Evolutionary conservation across 2,797 vertebrate species (phyloP), one percentile per base, ranked within the genome.

Genomic region (Rhynchotus rufescens): DNA sequence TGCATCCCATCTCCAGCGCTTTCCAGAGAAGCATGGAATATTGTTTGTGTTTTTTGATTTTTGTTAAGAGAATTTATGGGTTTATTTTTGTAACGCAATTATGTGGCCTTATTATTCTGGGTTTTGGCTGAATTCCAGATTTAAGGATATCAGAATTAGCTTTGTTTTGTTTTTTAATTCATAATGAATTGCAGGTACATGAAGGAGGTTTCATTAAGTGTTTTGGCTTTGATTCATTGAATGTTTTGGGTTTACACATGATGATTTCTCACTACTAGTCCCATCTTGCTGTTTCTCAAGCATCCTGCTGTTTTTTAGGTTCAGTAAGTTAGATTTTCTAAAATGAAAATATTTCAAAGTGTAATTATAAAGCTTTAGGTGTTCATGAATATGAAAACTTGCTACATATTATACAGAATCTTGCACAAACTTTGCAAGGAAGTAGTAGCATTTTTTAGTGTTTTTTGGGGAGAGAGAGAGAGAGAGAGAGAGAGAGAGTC

Each of bases 31-130:
- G 30, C 3, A 0, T 86, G 76, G 25, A 19, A 52, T 87, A 74
- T 80, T 92, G 60, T 74, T 92, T 87, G 28, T 86, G 69, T 36
- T 45, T 57, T 69, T 61, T 26, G 82, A 59, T 54, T 91, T 92
- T 85, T 57, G 40, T 42, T 36, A 90, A 75, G 59, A 51, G 30
- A 20, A 44, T 78, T 68, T 89, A 14, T 54, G 57, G 9, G 20
- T 86, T 54, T 45, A 7, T 69, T 81, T 83, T 88, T 84, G 6
- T 75, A 71, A 49, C 49, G 7, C 28, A 56, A 4, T 80, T 78
- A 52, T 26, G 87, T 67, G 44, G 8, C 32, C 80, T 59, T 61
- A 25, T 69, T 84, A 23, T 44, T 57, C 26, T 20, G 28, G 78
- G 75, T 6, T 64, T 77, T 45, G 6, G 6, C 25, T 38, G 38